Base-by-base conservation (phyloP, 2,888 invertebrate genomes). In the Platypus cylindrus region DNA sequence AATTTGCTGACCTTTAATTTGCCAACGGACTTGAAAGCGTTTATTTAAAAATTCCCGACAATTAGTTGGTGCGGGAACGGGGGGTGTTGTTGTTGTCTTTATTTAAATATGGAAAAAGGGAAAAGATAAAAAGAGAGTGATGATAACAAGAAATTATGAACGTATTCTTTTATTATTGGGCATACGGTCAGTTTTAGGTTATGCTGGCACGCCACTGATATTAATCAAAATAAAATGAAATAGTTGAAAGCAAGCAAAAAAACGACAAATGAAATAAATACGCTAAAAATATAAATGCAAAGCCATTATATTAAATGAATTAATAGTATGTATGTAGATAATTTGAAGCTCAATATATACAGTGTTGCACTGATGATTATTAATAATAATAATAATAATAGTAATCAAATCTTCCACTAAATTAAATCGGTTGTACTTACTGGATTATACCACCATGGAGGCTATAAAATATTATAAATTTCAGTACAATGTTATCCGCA, bases 391-490 rank as follows among this genome's bases (percentile, higher is more conserved):
- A n/a, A n/a, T 9, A 31, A 18, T 20, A 32, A 3, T 27, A 34
- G 3, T 22, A 9, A 32, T 22, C 22, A 27, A 36, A 32, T 18
- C 32, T 31, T 22, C 27, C 20, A 36, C 32, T 14, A n/a, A n/a
- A n/a, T n/a, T n/a, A n/a, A n/a, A n/a, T n/a, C 32, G 25, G 30
- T 36, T 22, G 40, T 73, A 82, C 86, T 86, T 70, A 87, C 87
- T 62, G 86, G 85, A 62, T 82, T 82, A 65, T 87, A 87, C 87
- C 86, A 87, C 86, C 86, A 87, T 55, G 82, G 76, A 59, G 87
- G 87, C 87, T 87, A 62, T 33, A 44, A 44, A 41, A 43, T 40
- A 40, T 33, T 34, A 11, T 27, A 3, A 24, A 31, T 18, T 18
- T 9, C 31, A 17, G 18, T 34, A 20, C 20, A 7, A 7, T 20